Base-by-base conservation (phyloP, 2,113 vertebrate genomes). In the Synchiropus splendidus region DNA sequence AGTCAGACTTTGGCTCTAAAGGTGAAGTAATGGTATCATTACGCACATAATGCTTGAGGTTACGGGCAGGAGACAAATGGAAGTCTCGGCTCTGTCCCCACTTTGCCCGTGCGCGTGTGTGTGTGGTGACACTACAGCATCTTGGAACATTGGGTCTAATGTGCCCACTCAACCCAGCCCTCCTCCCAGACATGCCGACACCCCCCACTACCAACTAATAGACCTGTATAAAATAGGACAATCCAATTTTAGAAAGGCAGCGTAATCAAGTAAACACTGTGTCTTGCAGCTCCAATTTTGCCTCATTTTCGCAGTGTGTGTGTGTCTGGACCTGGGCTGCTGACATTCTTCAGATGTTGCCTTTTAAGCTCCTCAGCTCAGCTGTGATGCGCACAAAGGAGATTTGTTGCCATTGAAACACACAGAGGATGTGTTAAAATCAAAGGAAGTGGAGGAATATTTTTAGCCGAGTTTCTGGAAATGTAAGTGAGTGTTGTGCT, bases 271-370 rank as follows among this genome's bases (percentile, higher is more conserved):
- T 40, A 36, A 65, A 54, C 31, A 42, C 30, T 1, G 18, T 1
- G 18, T 51, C 53, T 49, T 39, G 10, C 31, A 36, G 46, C 40
- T 31, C 43, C n/a, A 40, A 33, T 18, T 48, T 42, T 15, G 12
- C 11, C 9, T 32, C 27, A 10, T 17, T 40, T 2, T 9, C 2
- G n/a, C 17, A 45, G 3, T 42, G 31, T 27, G 32, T 31, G 33
- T 32, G 16, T 36, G 4, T 36, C 13, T 52, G 16, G 35, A 48
- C 31, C 36, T 4, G 15, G 18, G 15, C 39, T 52, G 40, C 42
- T 52, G 59, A 66, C 48, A 55, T 51, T 61, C 48, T 61, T 60
- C 38, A 64, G 58, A 64, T 57, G 42, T 54, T 58, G 49, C 58
- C 37, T 35, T 67, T 60, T 48, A 64, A 53, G 43, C 48, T 36